Evolutionary conservation across 1,140 invertebrate genomes (phyloP).

Genomic region (Chlorops oryzae): DNA sequence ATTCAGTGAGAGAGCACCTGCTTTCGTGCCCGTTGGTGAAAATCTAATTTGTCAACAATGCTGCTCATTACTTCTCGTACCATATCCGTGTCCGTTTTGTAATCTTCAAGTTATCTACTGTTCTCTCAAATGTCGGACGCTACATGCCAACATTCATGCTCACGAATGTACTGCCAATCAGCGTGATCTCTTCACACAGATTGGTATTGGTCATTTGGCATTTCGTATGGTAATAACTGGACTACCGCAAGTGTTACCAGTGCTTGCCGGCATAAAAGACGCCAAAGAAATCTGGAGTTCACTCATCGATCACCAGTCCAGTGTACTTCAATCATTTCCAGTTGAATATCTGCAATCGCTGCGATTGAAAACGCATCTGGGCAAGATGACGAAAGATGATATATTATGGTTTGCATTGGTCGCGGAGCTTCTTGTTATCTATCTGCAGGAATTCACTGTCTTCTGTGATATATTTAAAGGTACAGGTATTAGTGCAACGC

Average conservation of each 20-base stretch:
- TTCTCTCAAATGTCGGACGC: constrained; percentile 24
- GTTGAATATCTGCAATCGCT: constrained; percentile 20
- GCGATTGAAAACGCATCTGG: constrained; percentile 26
- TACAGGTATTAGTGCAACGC: not conserved
- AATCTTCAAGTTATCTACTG: constrained; percentile 33
- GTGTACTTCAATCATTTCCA: no score
- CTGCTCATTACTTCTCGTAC: constrained; percentile 25
- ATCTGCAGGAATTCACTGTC: constrained; percentile 22
- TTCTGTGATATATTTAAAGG: constrained; percentile 19
- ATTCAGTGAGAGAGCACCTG: constrained; percentile 24
- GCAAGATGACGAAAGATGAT: constrained; percentile 15
- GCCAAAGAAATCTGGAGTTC: constrained; percentile 18
- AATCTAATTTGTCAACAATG: constrained; percentile 33
- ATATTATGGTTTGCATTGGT: constrained; percentile 24
- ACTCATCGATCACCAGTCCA: no score
- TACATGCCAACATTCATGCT: constrained; percentile 18
- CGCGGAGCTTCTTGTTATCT: constrained; percentile 28
- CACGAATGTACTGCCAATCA: constrained; percentile 28
- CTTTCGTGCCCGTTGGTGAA: constrained; percentile 29
- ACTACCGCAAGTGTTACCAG: constrained; percentile 16
- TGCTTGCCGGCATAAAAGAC: constrained; percentile 1
- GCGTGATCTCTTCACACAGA: constrained; percentile 16
- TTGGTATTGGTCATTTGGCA: constrained; percentile 32
- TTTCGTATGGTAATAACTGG: constrained; percentile 25
- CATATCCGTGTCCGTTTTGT: constrained; percentile 31